phyloP scores from a whole-genome alignment of 2,797 vertebrate species.

The Megaceryle alcyon region DNA sequence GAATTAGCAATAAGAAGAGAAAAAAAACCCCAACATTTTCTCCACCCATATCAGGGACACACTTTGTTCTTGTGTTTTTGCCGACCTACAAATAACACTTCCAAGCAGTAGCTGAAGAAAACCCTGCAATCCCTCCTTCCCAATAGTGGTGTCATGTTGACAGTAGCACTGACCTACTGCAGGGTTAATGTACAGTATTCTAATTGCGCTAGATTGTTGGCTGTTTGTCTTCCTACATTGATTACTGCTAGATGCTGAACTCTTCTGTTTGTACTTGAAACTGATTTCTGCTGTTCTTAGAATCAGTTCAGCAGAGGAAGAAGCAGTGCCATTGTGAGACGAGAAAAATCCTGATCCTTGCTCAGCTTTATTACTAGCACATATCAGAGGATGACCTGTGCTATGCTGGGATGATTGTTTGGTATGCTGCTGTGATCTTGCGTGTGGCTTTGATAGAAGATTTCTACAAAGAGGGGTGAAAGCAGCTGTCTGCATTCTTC shows the following conservation, averaged over 20 bases:
- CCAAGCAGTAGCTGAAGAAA: neutral
- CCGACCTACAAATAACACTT: neutral
- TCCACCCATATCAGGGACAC: accelerated
- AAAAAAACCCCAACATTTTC: neutral
- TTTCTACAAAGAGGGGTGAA: accelerated
- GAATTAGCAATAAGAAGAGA: neutral
- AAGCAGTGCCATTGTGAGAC: neutral
- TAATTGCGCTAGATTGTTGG: neutral
- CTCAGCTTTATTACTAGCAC: neutral
- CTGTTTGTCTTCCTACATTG: neutral
- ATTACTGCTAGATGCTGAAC: neutral
- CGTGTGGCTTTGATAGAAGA: neutral
- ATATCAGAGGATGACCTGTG: neutral
- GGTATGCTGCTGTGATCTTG: neutral
- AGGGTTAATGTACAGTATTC: neutral
- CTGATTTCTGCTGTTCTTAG: neutral
- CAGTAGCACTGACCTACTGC: neutral
- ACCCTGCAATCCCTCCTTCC: neutral
- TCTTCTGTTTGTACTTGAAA: neutral
- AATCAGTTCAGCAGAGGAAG: neutral
- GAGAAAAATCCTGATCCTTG: neutral
- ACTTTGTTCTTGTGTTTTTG: neutral
- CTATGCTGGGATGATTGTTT: neutral
- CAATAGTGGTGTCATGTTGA: neutral
- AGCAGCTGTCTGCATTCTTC: neutral